Percentiles rank a stretch among this genome's conserved stretches.
Evolutionary conservation across 2,113 vertebrate genomes (phyloP).

Genomic region (Coptodon rendalli): DNA sequence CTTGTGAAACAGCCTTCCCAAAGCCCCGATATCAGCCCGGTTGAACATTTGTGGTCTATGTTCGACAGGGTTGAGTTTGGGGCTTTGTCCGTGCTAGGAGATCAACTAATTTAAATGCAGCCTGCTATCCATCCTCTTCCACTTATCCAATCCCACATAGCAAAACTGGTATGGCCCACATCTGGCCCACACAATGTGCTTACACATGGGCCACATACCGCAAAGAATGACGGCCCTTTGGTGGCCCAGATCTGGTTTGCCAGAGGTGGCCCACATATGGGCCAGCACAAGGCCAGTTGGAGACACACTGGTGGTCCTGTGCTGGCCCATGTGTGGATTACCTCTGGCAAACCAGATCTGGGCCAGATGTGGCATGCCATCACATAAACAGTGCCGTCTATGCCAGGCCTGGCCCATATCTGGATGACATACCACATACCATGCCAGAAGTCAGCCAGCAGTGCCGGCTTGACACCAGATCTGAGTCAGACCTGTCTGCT

Average conservation of each 20-base stretch:
- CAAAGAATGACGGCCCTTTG: neutral
- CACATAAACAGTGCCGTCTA: neutral
- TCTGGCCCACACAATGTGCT: neutral
- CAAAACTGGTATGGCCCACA: neutral
- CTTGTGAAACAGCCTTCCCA: neutral
- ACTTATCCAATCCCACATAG: neutral
- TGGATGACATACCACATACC: neutral
- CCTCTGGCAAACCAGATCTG: neutral
- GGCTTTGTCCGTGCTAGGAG: neutral
- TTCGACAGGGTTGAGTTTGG: neutral
- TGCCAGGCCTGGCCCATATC: neutral
- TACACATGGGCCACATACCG: neutral
- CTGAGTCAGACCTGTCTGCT: neutral
- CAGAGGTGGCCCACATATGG: accelerated
- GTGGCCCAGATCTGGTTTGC: neutral
- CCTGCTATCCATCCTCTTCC: neutral
- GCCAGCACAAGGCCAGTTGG: neutral
- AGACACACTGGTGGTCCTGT: neutral
- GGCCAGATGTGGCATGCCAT: neutral
- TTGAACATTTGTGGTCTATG: neutral
- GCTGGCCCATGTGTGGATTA: neutral
- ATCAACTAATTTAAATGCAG: neutral
- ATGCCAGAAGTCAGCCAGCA: neutral
- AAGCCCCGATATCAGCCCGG: neutral
- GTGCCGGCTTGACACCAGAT: neutral